phyloP scores from a whole-genome alignment of 2,113 vertebrate genomes.

The Prionailurus viverrinus region DNA sequence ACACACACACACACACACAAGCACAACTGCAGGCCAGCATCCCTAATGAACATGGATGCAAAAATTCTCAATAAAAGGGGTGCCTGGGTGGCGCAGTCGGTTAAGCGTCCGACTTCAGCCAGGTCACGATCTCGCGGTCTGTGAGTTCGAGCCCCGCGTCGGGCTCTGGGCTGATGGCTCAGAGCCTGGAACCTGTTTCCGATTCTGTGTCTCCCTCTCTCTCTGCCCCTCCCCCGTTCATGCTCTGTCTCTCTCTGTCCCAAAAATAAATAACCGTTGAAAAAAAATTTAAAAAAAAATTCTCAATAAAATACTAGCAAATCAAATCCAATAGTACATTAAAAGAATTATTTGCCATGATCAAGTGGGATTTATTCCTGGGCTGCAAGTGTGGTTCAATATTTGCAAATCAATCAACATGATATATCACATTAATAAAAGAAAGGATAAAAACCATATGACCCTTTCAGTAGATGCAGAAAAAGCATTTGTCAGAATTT shows the following conservation, averaged over 20 bases:
- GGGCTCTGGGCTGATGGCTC: too few species aligned
- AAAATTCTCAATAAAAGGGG: background rate
- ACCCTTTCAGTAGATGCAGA: background rate
- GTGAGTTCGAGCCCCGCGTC: too few species aligned
- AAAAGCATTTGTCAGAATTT: background rate
- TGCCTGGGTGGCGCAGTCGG: too few species aligned
- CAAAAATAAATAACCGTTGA: too few species aligned
- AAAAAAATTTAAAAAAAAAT: background rate
- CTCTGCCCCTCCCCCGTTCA: too few species aligned
- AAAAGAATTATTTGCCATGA: background rate
- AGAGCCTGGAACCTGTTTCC: too few species aligned
- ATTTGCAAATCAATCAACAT: background rate
- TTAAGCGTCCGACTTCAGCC: too few species aligned
- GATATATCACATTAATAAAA: background rate
- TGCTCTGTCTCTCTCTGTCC: too few species aligned
- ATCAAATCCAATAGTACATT: background rate
- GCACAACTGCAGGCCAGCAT: background rate
- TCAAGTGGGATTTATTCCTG: background rate
- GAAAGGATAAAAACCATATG: background rate
- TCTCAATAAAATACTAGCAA: background rate
- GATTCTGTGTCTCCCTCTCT: too few species aligned
- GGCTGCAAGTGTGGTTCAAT: background rate
- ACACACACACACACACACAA: too few species aligned
- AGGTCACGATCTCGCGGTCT: too few species aligned
- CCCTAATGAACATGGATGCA: background rate